Conservation (phyloP, 2,888 invertebrate species). For the Drosophila yooni region DNA sequence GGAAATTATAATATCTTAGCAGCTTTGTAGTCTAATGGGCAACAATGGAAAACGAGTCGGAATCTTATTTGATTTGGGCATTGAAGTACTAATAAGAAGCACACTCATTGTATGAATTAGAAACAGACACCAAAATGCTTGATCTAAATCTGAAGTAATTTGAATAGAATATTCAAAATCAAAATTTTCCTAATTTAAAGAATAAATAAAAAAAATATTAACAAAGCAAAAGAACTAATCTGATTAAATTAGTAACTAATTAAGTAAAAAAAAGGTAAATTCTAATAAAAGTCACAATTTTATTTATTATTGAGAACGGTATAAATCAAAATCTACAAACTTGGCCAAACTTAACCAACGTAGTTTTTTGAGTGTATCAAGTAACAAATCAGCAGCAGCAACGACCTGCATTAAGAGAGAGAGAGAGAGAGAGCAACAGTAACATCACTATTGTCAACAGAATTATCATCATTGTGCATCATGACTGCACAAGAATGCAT, state of each 20-base stretch:
- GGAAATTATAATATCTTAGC: not conserved
- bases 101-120: not conserved
- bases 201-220: not conserved
- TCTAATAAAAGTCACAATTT: not conserved
- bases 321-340: not conserved
- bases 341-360: not conserved
- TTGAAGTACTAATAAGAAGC: too few relatives aligned
- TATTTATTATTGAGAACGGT: not conserved
- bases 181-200: not conserved
- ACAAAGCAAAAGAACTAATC: not conserved
- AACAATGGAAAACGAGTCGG: not conserved
- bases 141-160: not conserved
- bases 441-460: constrained; percentile 21
- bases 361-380: constrained; percentile 2
- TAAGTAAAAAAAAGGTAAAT: not conserved
- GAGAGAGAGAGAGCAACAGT: constrained; percentile 22
- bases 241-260: not conserved
- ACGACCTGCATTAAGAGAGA: constrained; percentile 21
- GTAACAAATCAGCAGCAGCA: constrained; percentile 8
- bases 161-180: not conserved
- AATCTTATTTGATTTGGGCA: not conserved
- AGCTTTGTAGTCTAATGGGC: not conserved
- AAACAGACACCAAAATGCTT: not conserved
- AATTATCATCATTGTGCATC: constrained; percentile 2
- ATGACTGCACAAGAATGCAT: constrained; percentile 60